A percentile compares a stretch with the other conserved stretches of the same genome.
Conservation (phyloP, 2,113 vertebrate species). For the Syngnathus typhle region DNA sequence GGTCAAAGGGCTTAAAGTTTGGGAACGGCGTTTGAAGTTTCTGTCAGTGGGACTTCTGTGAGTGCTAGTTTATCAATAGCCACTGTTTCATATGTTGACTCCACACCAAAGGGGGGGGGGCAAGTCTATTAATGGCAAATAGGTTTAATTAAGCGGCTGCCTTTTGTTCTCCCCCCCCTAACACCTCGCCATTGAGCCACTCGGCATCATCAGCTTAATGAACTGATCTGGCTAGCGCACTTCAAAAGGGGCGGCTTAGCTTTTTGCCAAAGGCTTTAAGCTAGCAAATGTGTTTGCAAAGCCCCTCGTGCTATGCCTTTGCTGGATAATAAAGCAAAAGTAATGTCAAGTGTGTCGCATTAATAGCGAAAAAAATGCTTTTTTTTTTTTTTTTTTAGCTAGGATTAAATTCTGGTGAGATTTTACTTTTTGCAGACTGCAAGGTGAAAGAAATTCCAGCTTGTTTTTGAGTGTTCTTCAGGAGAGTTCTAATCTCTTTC, state of each 20-base stretch:
- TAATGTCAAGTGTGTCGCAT: conserved; percentile 14
- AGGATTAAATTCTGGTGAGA: background rate
- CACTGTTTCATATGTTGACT: conserved; percentile 55
- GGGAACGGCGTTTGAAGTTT: conserved; percentile 61
- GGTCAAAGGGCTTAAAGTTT: conserved; percentile 56
- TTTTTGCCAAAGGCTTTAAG: conserved; percentile 42
- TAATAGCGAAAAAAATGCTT: background rate
- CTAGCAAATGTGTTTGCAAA: conserved; percentile 42
- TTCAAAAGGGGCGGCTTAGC: conserved; percentile 41
- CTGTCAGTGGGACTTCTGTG: conserved; percentile 37
- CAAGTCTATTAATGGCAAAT: conserved; percentile 53
- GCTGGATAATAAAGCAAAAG: conserved; percentile 33
- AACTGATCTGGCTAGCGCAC: conserved; percentile 36
- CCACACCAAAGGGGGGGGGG: conserved; percentile 16
- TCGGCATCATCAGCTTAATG: conserved; percentile 57
- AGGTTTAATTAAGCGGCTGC: conserved; percentile 55
- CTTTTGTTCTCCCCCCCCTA: conserved; percentile 49
- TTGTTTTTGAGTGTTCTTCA: conserved; percentile 54
- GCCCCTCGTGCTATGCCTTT: background rate
- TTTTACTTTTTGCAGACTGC: background rate
- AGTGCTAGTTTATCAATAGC: conserved; percentile 56
- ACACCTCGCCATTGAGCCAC: conserved; percentile 38
- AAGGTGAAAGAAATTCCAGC: conserved; percentile 48
- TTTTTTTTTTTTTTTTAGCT: background rate
- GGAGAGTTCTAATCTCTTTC: conserved; percentile 59